A percentile compares a stretch with the other conserved stretches of the same genome.
phyloP scores from a whole-genome alignment of 2,797 vertebrate species.

The Echiichthys vipera region DNA sequence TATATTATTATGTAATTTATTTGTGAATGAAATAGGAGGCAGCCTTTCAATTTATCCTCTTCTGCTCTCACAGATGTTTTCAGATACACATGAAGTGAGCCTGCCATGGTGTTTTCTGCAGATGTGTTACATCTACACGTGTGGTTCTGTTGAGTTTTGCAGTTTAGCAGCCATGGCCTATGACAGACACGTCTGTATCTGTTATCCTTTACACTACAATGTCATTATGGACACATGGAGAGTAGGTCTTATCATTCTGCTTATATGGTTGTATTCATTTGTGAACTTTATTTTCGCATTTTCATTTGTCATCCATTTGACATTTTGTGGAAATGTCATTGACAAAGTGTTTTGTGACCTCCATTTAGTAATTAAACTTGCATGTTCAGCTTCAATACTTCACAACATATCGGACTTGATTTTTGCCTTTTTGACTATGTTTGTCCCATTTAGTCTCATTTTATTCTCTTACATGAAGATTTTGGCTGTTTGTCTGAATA shows the following conservation, averaged over 20 bases:
- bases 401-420: slow-evolving; percentile 31
- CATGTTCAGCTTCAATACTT: slow-evolving; percentile 39
- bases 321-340: slow-evolving; percentile 52
- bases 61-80: slow-evolving; percentile 60
- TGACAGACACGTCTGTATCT: slow-evolving; percentile 57
- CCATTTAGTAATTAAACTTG: slow-evolving; percentile 44
- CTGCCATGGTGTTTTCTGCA: slow-evolving; percentile 61
- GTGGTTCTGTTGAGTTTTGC: slow-evolving; percentile 59
- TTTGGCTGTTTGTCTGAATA: slow-evolving; percentile 47
- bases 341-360: slow-evolving; percentile 63
- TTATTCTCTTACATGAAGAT: slow-evolving; percentile 59
- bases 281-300: too few relatives aligned
- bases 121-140: slow-evolving; percentile 60
- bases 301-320: slow-evolving; percentile 2
- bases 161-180: slow-evolving; percentile 73
- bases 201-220: slow-evolving; percentile 56
- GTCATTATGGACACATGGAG: slow-evolving; percentile 45
- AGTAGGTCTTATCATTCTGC: slow-evolving; percentile 22
- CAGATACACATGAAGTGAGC: slow-evolving; percentile 52
- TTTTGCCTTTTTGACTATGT: background rate
- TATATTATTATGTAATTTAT: slow-evolving; percentile 64
- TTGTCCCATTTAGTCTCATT: slow-evolving; percentile 47
- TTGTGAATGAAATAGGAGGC: slow-evolving; percentile 56
- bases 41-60: slow-evolving; percentile 50
- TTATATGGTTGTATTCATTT: slow-evolving; percentile 47